These are phyloP conservation scores for Thripadectes ignobilis DNA, from an alignment of 2,797 vertebrate genomes.

Conservation along the genomic window DNA sequence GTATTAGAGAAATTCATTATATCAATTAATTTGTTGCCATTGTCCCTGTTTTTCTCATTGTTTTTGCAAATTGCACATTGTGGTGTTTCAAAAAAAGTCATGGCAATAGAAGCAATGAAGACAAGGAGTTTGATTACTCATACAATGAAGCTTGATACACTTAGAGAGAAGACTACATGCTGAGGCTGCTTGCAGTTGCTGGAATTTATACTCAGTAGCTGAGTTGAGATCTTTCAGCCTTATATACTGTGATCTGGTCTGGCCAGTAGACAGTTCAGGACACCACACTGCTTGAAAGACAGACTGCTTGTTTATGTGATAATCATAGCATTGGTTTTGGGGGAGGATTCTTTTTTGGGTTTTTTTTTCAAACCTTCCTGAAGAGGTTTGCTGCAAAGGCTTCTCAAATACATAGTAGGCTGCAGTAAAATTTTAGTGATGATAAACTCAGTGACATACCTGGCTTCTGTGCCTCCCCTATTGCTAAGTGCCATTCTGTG, in stretches of 20 bases:
- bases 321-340: background rate
- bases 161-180: background rate
- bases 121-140: background rate
- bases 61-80: background rate
- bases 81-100: background rate
- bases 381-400: background rate
- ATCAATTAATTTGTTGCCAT: background rate
- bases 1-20: background rate
- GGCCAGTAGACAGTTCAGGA: background rate
- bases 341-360: rapidly evolving
- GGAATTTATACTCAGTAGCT: background rate
- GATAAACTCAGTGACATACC: background rate
- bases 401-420: background rate
- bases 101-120: background rate
- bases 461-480: background rate
- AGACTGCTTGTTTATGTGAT: background rate
- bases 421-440: background rate
- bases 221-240: background rate
- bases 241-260: background rate
- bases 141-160: background rate
- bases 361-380: background rate
- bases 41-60: background rate
- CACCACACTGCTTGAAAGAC: background rate
- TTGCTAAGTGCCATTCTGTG: rapidly evolving
- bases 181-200: background rate